Percentiles rank a stretch among this genome's conserved stretches.
Evolutionary conservation across 2,113 vertebrate genomes (phyloP).

Genomic region (Leiothrix lutea): DNA sequence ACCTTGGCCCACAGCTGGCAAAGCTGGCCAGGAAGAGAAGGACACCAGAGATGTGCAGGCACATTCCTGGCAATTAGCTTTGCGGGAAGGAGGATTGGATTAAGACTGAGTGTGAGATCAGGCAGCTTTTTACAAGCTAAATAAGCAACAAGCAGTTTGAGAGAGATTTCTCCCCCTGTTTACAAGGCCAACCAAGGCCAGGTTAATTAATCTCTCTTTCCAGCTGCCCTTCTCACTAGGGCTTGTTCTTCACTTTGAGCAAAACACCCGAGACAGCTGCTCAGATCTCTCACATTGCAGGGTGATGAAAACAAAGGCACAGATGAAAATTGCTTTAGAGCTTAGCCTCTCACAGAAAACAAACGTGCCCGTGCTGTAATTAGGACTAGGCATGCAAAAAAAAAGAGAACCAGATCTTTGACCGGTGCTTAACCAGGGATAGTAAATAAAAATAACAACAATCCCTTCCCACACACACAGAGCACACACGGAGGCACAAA

Average conservation of each 20-base stretch:
- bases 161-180: constrained; percentile 19
- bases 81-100: not conserved
- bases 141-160: constrained; percentile 39
- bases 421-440: not conserved
- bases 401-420: constrained; percentile 19
- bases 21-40: not conserved
- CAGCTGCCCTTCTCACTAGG: constrained; percentile 45
- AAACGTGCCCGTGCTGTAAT: constrained; percentile 11
- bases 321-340: constrained; percentile 50
- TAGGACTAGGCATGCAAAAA: not conserved
- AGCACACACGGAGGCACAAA: not conserved
- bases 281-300: constrained; percentile 47
- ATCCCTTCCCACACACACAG: not conserved
- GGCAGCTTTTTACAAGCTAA: constrained; percentile 41
- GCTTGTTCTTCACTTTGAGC: constrained; percentile 49
- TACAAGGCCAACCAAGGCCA: constrained; percentile 37
- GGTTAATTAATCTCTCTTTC: constrained; percentile 61
- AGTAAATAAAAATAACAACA: constrained; percentile 49
- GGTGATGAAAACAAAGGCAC: constrained; percentile 51
- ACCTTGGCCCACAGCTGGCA: not conserved
- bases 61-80: constrained; percentile 18
- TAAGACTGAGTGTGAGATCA: not conserved
- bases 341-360: constrained; percentile 11
- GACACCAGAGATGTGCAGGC: not conserved
- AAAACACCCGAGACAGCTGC: constrained; percentile 31